phyloP scores from a whole-genome alignment of 2,113 vertebrate species.

The Glaucidium brasilianum region DNA sequence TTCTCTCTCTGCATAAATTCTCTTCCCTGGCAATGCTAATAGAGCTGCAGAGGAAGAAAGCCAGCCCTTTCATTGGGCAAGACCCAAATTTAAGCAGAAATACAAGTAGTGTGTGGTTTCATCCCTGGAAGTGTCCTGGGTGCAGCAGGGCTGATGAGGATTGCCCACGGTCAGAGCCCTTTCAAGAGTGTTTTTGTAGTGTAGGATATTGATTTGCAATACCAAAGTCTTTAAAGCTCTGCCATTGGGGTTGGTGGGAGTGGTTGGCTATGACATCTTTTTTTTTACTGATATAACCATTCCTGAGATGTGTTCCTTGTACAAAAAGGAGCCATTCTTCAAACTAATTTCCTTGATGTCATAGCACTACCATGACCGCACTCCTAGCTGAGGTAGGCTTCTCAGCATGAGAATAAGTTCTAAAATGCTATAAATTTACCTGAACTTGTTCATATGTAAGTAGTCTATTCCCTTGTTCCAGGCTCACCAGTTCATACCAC shows the following conservation, averaged over 20 bases:
- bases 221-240: background rate
- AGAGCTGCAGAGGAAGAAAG: slow-evolving; percentile 40
- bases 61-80: slow-evolving; percentile 36
- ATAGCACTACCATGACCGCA: background rate
- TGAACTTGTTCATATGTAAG: background rate
- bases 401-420: background rate
- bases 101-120: background rate
- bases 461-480: background rate
- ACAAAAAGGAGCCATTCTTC: background rate
- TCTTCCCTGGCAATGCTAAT: slow-evolving; percentile 67
- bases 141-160: background rate
- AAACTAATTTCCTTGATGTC: background rate
- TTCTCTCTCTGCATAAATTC: slow-evolving; percentile 68
- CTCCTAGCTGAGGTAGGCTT: background rate
- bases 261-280: background rate
- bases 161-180: background rate
- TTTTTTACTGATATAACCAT: background rate
- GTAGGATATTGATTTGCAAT: background rate
- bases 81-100: background rate
- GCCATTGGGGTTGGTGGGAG: background rate
- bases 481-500: background rate
- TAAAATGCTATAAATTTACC: background rate
- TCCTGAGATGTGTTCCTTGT: background rate
- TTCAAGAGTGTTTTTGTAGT: background rate
- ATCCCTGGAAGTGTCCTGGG: background rate